Evolutionary conservation across 2,113 vertebrate species (phyloP).

Genomic region (Heterotis niloticus): DNA sequence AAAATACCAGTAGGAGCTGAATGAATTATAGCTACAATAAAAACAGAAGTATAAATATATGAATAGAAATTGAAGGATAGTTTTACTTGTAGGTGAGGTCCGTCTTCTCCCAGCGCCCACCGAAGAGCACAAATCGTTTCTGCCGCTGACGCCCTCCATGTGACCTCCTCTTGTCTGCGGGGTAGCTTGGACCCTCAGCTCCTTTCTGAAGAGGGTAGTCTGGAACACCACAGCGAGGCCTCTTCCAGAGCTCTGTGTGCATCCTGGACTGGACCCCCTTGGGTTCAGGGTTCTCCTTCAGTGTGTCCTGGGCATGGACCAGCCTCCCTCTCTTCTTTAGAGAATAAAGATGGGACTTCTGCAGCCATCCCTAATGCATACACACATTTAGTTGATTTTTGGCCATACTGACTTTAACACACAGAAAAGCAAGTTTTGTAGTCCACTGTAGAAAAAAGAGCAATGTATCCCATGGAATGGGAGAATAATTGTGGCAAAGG

Average conservation of each 20-base stretch:
- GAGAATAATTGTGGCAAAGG: too few species aligned
- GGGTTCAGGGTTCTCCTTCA: constrained; percentile 18
- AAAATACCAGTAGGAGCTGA: too few species aligned
- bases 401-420: not conserved
- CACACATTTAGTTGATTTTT: too few species aligned
- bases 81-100: constrained; percentile 79
- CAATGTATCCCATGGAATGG: not conserved
- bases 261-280: constrained; percentile 21
- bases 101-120: constrained; percentile 74
- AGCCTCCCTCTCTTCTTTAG: constrained; percentile 19
- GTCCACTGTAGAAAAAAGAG: not conserved
- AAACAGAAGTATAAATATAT: too few species aligned
- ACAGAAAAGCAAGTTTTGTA: not conserved
- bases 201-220: constrained; percentile 41
- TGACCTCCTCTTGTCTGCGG: rapidly evolving
- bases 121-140: constrained; percentile 70
- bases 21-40: too few species aligned
- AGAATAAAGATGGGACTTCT: constrained; percentile 32
- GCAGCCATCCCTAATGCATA: constrained; percentile 35
- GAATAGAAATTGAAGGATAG: too few species aligned
- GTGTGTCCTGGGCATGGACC: constrained; percentile 35
- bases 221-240: constrained; percentile 66
- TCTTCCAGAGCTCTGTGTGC: constrained; percentile 45
- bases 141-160: constrained; percentile 56
- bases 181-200: constrained; percentile 50